Conservation (phyloP, 2,797 vertebrate species). For the Argentina silus region DNA sequence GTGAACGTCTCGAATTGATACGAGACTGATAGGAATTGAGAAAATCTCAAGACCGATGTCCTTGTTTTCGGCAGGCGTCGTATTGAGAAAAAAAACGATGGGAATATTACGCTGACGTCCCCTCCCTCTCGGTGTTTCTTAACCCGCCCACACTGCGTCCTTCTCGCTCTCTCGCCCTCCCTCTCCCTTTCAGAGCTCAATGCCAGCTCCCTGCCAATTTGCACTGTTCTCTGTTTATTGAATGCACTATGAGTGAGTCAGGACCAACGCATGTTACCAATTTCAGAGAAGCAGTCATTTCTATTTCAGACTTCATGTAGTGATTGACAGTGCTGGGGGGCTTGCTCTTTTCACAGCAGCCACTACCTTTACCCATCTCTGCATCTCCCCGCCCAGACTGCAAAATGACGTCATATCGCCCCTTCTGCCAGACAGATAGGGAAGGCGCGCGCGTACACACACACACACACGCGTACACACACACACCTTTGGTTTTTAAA, state of each 20-base stretch:
- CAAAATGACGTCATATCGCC: constrained; percentile 81
- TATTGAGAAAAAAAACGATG: constrained; percentile 51
- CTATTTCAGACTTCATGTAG: background rate
- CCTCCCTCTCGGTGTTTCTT: constrained; percentile 76
- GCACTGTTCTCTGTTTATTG: constrained; percentile 48
- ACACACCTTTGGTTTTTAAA: constrained; percentile 61
- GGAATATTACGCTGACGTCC: constrained; percentile 69
- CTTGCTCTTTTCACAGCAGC: background rate
- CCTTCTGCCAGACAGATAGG: constrained; percentile 32
- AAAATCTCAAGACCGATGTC: constrained; percentile 50
- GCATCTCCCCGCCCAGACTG: constrained; percentile 60
- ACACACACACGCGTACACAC: constrained; percentile 15
- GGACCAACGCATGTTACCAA: constrained; percentile 34
- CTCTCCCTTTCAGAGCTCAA: constrained; percentile 37
- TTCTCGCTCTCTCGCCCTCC: constrained; percentile 65
- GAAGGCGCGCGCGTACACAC: constrained; percentile 14
- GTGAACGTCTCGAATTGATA: constrained; percentile 10
- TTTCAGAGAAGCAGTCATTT: constrained; percentile 38
- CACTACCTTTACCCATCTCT: constrained; percentile 1
- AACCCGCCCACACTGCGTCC: constrained; percentile 86
- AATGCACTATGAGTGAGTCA: constrained; percentile 54
- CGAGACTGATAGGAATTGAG: constrained; percentile 1
- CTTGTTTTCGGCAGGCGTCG: constrained; percentile 63
- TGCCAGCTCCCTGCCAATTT: constrained; percentile 36
- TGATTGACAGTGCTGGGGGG: constrained; percentile 18